Conservation (phyloP, 2,888 invertebrate species). For the Philereme transversata region DNA sequence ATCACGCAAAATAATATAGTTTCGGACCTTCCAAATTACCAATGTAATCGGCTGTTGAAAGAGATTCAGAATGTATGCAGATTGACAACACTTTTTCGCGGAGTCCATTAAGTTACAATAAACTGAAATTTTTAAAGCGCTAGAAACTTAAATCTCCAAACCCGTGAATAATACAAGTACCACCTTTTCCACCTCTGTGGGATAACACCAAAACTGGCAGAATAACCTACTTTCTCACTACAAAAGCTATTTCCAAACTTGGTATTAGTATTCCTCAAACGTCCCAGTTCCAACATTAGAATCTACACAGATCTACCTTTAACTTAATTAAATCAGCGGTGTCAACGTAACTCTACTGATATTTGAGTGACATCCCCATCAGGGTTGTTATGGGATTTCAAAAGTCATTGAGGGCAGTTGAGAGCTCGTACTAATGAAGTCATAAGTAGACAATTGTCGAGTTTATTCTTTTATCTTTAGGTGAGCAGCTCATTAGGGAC, state of each 20-base stretch:
- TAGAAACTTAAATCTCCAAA: too few relatives aligned
- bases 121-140: too few relatives aligned
- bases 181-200: background rate
- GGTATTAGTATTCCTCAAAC: conserved; percentile 17
- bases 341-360: conserved; percentile 37
- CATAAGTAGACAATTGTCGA: conserved; percentile 25
- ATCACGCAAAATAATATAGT: too few relatives aligned
- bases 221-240: conserved; percentile 6
- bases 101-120: too few relatives aligned
- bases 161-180: too few relatives aligned
- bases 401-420: conserved; percentile 41
- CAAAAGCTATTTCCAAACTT: conserved; percentile 16
- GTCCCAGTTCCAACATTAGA: conserved; percentile 20
- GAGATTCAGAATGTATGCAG: too few relatives aligned
- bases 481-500: conserved; percentile 6
- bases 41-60: too few relatives aligned
- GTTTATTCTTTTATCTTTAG: conserved; percentile 9
- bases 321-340: conserved; percentile 40
- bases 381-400: conserved; percentile 41
- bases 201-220: background rate
- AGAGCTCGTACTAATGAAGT: conserved; percentile 39
- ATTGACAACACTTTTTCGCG: too few relatives aligned
- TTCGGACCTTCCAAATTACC: too few relatives aligned
- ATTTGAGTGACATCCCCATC: conserved; percentile 43
- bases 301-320: conserved; percentile 24